Conservation (phyloP, 2,888 invertebrate genomes). For the Cyrtodaria siliqua region DNA sequence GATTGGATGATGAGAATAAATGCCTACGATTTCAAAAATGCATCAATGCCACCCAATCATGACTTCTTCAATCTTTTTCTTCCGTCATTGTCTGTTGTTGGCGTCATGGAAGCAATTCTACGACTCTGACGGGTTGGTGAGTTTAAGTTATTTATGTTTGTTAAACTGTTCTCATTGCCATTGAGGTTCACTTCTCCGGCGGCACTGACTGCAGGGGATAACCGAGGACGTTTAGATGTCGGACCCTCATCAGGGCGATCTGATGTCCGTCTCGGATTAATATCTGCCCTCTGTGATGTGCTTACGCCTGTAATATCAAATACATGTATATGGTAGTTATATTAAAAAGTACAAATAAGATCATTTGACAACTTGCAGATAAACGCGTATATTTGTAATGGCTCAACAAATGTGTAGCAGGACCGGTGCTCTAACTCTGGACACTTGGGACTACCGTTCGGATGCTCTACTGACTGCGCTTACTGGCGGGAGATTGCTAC, state of each 20-base stretch:
- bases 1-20: too few species aligned
- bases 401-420: too few species aligned
- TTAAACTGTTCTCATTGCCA: constrained; percentile 5
- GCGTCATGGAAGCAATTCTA: constrained; percentile 77
- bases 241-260: constrained; percentile 30
- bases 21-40: too few species aligned
- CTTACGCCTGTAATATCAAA: constrained; percentile 51
- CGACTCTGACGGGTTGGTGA: constrained; percentile 77
- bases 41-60: too few species aligned
- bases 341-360: too few species aligned
- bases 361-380: too few species aligned
- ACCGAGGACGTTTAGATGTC: constrained; percentile 48
- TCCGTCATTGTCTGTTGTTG: constrained; percentile 70
- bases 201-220: constrained; percentile 21
- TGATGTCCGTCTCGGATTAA: constrained; percentile 24
- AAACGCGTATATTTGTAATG: too few species aligned
- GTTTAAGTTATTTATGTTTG: constrained; percentile 26
- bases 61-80: constrained; percentile 70
- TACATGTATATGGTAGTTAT: background rate
- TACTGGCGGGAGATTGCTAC: too few species aligned
- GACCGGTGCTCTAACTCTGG: too few species aligned
- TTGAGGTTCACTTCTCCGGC: constrained; percentile 20
- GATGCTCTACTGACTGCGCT: too few species aligned
- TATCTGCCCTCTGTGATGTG: constrained; percentile 30
- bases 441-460: too few species aligned